Base-by-base conservation (phyloP, 2,113 vertebrate genomes). In the Greenwoodochromis staneri region DNA sequence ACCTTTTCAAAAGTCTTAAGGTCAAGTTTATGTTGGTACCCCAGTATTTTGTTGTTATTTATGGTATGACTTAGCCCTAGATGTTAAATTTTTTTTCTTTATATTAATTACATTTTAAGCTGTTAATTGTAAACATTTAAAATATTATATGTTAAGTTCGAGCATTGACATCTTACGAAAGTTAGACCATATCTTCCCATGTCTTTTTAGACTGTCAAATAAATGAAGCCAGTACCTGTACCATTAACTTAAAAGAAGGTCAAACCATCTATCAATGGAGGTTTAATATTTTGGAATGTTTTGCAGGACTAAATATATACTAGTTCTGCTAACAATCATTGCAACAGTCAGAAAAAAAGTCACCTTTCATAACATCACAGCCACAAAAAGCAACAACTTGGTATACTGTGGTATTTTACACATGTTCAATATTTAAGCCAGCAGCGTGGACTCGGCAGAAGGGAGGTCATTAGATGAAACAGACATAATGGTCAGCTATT, bases 371-470 rank as follows among this genome's bases (percentile, higher is more conserved):
- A 47, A 87, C n/a, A 10, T 36, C 45, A 69, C 81, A 88, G 45
- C 69, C 47, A 78, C 71, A 91, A 80, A 78, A 83, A 88, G 69
- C 84, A 71, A 80, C 76, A 80, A 76, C 61, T 82, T 53, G 19
- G 31, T 85, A 49, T 47, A 69, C 59, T 91, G 76, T 92, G 71
- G 82, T 92, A 89, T 89, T 93, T 91, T 89, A 93, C 71, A 91
- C 61, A 89, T 86, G 83, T 85, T 85, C 47, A 69, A 49, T 84
- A 89, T 57, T 91, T 90, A 80, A 90, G 83, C 81, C 85, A 88
- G 69, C 66, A 85, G 85, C 19, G 10, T 85, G 69, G 73, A 84
- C 55, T 73, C 40, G 31, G 87, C 71, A 85, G 51, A 85, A 71
- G 29, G 49, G 54, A 81, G 81, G 91, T 89, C 83, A 84, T 92